Conservation (phyloP, 2,797 vertebrate species). For the Lutjanus argentimaculatus region DNA sequence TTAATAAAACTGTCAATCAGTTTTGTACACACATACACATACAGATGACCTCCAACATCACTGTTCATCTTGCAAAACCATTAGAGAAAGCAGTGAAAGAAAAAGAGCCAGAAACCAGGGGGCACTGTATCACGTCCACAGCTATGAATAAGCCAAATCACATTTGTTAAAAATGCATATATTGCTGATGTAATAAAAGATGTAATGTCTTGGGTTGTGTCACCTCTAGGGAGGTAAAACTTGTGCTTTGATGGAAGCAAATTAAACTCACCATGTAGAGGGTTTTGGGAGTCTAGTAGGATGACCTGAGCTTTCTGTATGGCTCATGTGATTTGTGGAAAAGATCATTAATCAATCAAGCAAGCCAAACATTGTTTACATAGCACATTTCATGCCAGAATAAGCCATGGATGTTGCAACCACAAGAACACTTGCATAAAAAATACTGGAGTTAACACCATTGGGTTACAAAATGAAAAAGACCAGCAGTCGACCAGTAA, state of each 20-base stretch:
- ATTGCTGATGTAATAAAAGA: neutral
- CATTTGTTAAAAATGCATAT: neutral
- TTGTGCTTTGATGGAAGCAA: neutral
- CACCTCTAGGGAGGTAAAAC: neutral
- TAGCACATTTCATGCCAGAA: too few species aligned
- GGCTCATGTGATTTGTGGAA: neutral
- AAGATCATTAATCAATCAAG: neutral
- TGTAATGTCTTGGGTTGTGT: neutral
- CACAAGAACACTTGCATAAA: too few species aligned
- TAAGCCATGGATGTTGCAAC: too few species aligned
- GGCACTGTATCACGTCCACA: neutral
- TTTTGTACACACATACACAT: neutral
- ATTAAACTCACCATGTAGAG: neutral
- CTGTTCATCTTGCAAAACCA: neutral
- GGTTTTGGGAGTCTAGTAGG: neutral
- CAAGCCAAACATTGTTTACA: too few species aligned
- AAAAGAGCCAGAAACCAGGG: neutral
- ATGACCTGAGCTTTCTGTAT: neutral
- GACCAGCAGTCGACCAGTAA: too few species aligned
- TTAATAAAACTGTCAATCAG: neutral
- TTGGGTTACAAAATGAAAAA: too few species aligned
- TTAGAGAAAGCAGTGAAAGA: neutral
- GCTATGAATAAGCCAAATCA: neutral
- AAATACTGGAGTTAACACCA: too few species aligned
- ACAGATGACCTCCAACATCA: neutral